Evolutionary conservation across 2,888 invertebrate genomes (phyloP), one percentile per base, ranked within the genome.

Genomic region (Drosophila incognita): DNA sequence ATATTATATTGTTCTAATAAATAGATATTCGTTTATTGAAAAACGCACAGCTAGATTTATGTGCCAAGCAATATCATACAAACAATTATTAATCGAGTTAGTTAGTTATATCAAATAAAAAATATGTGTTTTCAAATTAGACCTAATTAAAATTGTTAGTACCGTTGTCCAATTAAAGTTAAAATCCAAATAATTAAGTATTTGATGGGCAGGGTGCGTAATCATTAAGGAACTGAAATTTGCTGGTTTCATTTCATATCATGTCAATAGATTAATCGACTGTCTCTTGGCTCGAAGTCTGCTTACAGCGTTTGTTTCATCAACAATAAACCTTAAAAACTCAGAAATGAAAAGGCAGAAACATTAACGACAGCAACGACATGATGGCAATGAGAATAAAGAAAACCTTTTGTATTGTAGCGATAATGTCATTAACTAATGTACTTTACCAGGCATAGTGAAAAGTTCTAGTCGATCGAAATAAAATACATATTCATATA

Each of bases 391-490:
- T 53, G 65, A 21, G 59, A 33, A 68, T 64, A 48, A 38, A 31
- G 75, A 73, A 76, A 79, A 71, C 66, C 76, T 88, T 85, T 86
- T 88, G 86, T 85, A 78, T 74, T 76, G 74, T 74, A 83, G 81
- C 82, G 84, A 82, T 84, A 87, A 89, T 87, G 84, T 87, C 89
- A 87, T 87, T 82, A 87, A 75, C 76, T 81, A 81, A 87, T 89
- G 82, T 84, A 89, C 87, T 87, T 87, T 89, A 74, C 76, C 73
- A 84, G 88, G 88, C 76, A 83, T 88, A 86, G 78, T 79, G 81
- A 85, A 84, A 84, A 84, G 79, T 84, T 84, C 87, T 84, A 87
- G 82, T 83, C 83, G 87, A 87, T 87, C 87, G 84, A 84, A 87
- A 81, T 81, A 79, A 79, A 38, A 58, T 52, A 61, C 53, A 58